Conservation (phyloP, 2,113 vertebrate species). For the Ahaetulla prasina region DNA sequence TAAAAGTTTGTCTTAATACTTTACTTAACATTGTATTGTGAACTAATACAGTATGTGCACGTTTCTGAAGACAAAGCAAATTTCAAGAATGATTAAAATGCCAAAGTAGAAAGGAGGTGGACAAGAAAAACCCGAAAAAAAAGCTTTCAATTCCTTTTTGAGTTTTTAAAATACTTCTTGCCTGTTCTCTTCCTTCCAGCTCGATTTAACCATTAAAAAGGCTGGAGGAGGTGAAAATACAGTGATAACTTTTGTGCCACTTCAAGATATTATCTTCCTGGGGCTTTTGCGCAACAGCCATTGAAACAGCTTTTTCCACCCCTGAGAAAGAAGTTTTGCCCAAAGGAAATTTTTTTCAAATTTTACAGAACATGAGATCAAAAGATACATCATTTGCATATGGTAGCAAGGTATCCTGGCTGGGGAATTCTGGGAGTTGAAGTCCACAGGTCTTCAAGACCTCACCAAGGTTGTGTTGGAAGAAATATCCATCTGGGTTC, state of each 20-base stretch:
- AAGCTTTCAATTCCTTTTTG: background rate
- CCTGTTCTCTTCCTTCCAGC: too few relatives aligned
- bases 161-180: background rate
- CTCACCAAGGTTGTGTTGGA: too few relatives aligned
- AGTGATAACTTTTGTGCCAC: background rate
- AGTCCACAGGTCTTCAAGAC: background rate
- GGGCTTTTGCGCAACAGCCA: background rate
- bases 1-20: background rate
- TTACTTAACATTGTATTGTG: background rate
- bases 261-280: background rate
- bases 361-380: background rate
- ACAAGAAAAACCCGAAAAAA: background rate
- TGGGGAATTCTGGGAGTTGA: background rate
- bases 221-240: background rate
- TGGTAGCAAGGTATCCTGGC: background rate
- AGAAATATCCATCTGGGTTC: too few relatives aligned
- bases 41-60: background rate
- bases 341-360: background rate
- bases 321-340: background rate
- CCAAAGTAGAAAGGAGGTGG: background rate
- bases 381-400: background rate
- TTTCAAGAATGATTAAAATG: background rate
- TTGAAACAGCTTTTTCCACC: background rate
- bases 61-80: background rate
- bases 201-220: background rate